Conservation (phyloP, 2,888 invertebrate species). For the Acanthosepion lycidas region DNA sequence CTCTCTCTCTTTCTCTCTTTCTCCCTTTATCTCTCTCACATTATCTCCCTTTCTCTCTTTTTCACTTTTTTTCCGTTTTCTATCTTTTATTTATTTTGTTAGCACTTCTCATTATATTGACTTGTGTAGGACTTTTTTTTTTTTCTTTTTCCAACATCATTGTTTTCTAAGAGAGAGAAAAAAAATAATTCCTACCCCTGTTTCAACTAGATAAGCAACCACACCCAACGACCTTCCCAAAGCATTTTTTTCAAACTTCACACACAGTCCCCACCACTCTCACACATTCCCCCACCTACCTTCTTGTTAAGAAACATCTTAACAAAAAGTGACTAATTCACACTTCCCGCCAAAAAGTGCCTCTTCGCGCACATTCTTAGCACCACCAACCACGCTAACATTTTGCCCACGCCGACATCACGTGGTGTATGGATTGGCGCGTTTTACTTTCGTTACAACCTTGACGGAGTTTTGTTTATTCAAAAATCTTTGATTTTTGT, state of each 20-base stretch:
- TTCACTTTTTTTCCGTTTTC: too few relatives aligned
- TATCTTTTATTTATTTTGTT: not conserved
- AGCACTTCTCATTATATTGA: not conserved
- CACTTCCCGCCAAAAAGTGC: not conserved
- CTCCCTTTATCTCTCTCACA: not conserved
- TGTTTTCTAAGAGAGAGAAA: not conserved
- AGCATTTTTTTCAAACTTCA: not conserved
- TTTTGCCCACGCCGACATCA: not conserved
- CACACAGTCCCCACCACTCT: accelerated
- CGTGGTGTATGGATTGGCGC: not conserved
- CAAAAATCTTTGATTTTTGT: not conserved
- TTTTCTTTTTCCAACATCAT: not conserved
- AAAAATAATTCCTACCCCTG: not conserved
- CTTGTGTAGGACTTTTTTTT: not conserved
- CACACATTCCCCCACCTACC: not conserved
- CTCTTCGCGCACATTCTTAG: not conserved
- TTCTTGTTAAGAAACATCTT: not conserved
- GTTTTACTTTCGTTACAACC: not conserved
- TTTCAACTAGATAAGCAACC: not conserved
- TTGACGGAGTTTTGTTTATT: not conserved
- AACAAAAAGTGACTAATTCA: not conserved
- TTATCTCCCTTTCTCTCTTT: too few relatives aligned
- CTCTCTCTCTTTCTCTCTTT: too few relatives aligned
- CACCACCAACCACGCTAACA: too few relatives aligned
- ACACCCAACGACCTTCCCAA: not conserved